phyloP scores from a whole-genome alignment of 2,797 vertebrate species.

The Alectoris magna region DNA sequence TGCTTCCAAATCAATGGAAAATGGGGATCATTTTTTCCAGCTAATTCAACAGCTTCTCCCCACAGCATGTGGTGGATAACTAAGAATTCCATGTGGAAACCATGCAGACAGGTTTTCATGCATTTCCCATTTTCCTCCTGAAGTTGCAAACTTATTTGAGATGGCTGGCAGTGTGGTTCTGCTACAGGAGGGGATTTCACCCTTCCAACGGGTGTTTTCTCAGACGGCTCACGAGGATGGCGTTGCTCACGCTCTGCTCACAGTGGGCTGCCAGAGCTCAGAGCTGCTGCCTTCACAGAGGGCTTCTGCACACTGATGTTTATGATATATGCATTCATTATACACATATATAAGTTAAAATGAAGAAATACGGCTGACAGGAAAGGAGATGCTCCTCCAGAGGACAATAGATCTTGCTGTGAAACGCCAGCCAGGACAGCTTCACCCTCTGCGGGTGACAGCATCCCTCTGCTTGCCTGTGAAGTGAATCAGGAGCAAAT shows the following conservation, averaged over 20 bases:
- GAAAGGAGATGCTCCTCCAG: constrained; percentile 16
- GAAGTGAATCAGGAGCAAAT: background rate
- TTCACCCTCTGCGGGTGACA: rapidly evolving
- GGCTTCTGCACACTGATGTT: background rate
- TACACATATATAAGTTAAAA: background rate
- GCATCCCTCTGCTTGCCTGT: background rate
- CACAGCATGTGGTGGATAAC: rapidly evolving
- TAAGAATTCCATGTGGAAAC: rapidly evolving
- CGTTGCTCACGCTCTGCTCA: rapidly evolving
- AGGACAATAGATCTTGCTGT: background rate
- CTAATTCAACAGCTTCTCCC: background rate
- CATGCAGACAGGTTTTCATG: background rate
- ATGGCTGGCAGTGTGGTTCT: background rate
- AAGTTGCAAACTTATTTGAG: background rate
- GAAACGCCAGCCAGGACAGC: background rate
- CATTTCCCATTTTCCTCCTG: background rate
- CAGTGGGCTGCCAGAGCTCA: background rate
- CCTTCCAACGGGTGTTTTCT: background rate
- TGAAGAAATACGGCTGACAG: constrained; percentile 27
- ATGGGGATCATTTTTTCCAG: rapidly evolving
- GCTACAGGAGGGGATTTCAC: background rate
- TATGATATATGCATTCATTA: background rate
- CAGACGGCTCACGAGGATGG: rapidly evolving
- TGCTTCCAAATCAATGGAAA: background rate
- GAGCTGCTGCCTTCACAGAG: background rate